A percentile compares a stretch with the other conserved stretches of the same genome.
phyloP scores from a whole-genome alignment of 2,888 invertebrate species.

The Reticulitermes lucifugus region DNA sequence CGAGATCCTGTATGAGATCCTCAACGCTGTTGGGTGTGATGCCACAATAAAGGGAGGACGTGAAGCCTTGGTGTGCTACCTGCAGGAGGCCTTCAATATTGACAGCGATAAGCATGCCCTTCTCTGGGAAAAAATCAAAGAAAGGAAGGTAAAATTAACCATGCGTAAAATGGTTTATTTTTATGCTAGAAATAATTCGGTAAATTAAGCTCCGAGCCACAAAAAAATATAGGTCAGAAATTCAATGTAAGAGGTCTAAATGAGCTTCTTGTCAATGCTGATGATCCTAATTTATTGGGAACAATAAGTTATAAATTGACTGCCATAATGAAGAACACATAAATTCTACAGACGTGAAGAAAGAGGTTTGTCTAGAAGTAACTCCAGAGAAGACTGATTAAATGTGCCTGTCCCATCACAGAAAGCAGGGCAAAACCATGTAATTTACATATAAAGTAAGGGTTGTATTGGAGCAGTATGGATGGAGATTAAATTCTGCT shows the following conservation, averaged over 20 bases:
- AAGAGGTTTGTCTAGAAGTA: too few relatives aligned
- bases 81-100: conserved; percentile 85
- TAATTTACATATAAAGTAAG: too few relatives aligned
- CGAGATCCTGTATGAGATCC: conserved; percentile 84
- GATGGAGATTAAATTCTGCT: too few relatives aligned
- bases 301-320: neutral
- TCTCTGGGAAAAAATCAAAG: conserved; percentile 76
- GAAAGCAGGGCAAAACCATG: too few relatives aligned
- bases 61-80: conserved; percentile 78
- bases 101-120: conserved; percentile 80
- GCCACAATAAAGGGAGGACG: neutral
- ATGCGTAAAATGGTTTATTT: neutral
- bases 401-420: too few relatives aligned
- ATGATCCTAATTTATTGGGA: too few relatives aligned
- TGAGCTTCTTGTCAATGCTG: neutral
- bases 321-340: neutral
- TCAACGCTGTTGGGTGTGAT: conserved; percentile 85
- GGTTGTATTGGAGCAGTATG: too few relatives aligned
- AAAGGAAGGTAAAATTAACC: conserved; percentile 72
- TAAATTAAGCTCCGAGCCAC: neutral
- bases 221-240: neutral
- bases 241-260: neutral
- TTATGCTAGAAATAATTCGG: neutral
- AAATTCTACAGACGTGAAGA: neutral
- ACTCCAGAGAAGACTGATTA: too few relatives aligned